Conservation (phyloP, 2,113 vertebrate genomes). For the Rhinopomastus cyanomelas region DNA sequence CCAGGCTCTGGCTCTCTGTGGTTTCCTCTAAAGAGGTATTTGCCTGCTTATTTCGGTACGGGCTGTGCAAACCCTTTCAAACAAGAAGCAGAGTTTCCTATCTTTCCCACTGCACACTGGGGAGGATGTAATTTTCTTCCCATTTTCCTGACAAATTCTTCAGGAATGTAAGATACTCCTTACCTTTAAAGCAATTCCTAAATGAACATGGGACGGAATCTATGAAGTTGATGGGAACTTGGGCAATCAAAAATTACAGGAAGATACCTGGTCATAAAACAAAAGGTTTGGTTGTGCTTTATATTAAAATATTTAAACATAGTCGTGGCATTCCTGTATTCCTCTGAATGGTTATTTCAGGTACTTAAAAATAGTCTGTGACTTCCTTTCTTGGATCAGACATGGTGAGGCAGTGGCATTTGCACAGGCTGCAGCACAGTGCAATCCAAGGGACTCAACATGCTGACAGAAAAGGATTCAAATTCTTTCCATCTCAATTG, state of each 20-base stretch:
- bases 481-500: neutral
- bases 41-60: neutral
- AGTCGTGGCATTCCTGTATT: neutral
- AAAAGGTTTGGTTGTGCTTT: neutral
- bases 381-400: neutral
- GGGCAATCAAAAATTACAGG: neutral
- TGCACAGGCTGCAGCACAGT: neutral
- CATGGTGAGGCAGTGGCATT: neutral
- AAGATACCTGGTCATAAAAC: neutral
- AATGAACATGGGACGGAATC: neutral
- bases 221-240: neutral
- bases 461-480: neutral
- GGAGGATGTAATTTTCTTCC: neutral
- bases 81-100: neutral
- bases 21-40: conserved; percentile 17
- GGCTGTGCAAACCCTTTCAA: neutral
- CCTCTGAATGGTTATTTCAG: neutral
- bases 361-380: neutral
- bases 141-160: neutral
- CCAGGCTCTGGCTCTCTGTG: neutral
- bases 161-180: neutral
- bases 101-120: neutral
- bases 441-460: neutral
- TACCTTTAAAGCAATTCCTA: neutral
- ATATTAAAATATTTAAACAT: neutral